Base-by-base conservation (phyloP, 2,113 vertebrate genomes). In the Sturnus vulgaris region DNA sequence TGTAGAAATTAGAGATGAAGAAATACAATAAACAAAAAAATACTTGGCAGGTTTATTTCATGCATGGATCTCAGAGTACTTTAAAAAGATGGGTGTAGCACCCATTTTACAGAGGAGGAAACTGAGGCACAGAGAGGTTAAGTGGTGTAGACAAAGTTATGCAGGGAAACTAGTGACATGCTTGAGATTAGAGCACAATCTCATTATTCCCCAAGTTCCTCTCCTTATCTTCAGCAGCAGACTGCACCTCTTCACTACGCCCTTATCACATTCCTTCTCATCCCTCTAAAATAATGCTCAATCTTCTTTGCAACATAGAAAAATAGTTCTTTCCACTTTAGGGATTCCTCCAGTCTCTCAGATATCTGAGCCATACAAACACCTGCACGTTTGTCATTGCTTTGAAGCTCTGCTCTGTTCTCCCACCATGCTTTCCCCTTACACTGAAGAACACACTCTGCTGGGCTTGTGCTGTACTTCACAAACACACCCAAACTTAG, bases 91-190 rank as follows among this genome's bases (percentile, higher is more conserved):
- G 95, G 96, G 95, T 66, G 53, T 95, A 92, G 71, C 24, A 93
- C 92, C 95, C 92, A 86, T 97, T 95, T 96, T 95, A 94, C 95
- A 96, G 95, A 96, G 96, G 96, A 97, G 95, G 96, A 96, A 96
- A 97, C 95, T 95, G 95, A 97, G 96, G 96, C 96, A 96, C 95
- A 97, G 96, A 96, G 96, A 96, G 92, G 83, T 96, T 96, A 96
- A 96, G 95, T 95, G 95, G 93, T 92, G 83, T 92, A 94, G 93
- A 95, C 94, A 75, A 95, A 93, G 93, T 95, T 97, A 96, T 92
- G 90, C 85, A 94, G 86, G 95, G 65, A 94, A 82, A 93, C 93
- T 86, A 95, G 90, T 94, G 92, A 93, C 94, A 96, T 94, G 95
- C 57, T 88, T 96, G 76, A 68, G 72, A 88, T 83, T 92, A 92